Base-by-base conservation (phyloP, 2,113 vertebrate species). In the Athene cunicularia region DNA sequence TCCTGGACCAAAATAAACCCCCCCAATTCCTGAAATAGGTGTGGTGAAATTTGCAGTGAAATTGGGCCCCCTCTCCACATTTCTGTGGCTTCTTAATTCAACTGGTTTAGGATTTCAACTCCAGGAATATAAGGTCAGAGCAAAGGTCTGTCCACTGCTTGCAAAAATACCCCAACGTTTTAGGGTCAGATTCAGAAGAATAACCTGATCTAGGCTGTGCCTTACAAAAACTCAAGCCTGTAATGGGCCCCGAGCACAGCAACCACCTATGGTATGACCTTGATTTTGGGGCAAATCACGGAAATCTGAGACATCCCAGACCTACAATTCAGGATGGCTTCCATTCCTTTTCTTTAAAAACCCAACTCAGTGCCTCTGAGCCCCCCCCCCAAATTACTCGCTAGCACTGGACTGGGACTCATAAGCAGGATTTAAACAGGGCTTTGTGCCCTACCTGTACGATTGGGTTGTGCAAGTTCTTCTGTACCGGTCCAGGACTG, bases 401-500 rank as follows among this genome's bases (percentile, higher is more conserved):
- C 14, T 30, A 80, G 11, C 37, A 45, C 30, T 47, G 26, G 15
- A 75, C 8, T 0, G 8, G 35, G n/a, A 50, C 49, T 53, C 60
- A 27, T 1, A 3, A 73, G 43, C 1, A 6, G 68, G 41, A 11
- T 55, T 33, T 21, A 26, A 71, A 33, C 5, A 60, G 37, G 58
- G 27, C 27, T 68, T 26, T 6, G 21, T 63, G 52, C 64, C 97
- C 53, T 97, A 98, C 98, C 98, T 98, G 98, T 98, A 98, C 98
- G 10, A 98, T 98, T 88, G 98, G 98, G 96, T 98, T 98, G 98
- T 98, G 98, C 96, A 98, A 98, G 97, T 98, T 98, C 98, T 98
- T 98, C 98, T 98, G 98, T 97, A 98, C 98, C 4, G 98, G 98
- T 95, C 98, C 98, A 73, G 98, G 98, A 98, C 98, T 98, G 95